These are phyloP conservation scores for Melanophora roralis DNA, from an alignment of 2,888 invertebrate genomes.

Conservation along the genomic window DNA sequence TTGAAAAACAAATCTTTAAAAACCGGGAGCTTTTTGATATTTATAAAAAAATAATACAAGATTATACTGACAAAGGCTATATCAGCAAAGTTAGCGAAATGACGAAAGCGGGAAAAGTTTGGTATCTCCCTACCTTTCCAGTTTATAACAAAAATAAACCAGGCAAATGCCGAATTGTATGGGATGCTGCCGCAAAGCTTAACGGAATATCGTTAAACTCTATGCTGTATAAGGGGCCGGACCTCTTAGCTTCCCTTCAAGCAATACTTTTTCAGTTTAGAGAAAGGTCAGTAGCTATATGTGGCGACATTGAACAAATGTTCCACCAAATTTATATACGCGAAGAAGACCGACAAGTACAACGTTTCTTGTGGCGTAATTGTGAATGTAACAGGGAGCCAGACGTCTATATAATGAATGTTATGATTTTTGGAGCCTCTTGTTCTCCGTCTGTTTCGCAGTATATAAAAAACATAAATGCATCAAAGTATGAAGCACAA, in stretches of 20 bases:
- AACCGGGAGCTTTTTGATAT: slow-evolving; percentile 4
- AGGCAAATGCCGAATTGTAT: no score
- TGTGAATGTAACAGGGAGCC: slow-evolving; percentile 15
- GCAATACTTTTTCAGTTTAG: slow-evolving; percentile 72
- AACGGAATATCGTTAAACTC: slow-evolving; percentile 67
- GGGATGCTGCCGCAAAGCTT: slow-evolving; percentile 62
- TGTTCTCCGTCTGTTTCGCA: slow-evolving; percentile 33
- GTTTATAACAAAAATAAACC: slow-evolving; percentile 66
- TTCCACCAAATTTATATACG: no score
- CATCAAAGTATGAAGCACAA: slow-evolving; percentile 20
- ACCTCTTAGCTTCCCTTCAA: slow-evolving; percentile 68
- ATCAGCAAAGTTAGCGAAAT: slow-evolving; percentile 54
- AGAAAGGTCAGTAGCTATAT: slow-evolving; percentile 66
- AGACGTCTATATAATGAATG: slow-evolving; percentile 34
- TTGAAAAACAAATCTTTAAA: slow-evolving; percentile 4
- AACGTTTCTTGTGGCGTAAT: slow-evolving; percentile 37
- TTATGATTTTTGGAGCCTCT: slow-evolving; percentile 45
- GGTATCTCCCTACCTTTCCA: slow-evolving; percentile 66
- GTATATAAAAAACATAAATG: slow-evolving; percentile 43
- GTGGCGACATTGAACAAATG: slow-evolving; percentile 45
- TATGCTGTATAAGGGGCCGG: slow-evolving; percentile 68
- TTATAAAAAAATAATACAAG: slow-evolving; percentile 32
- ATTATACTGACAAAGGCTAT: slow-evolving; percentile 61
- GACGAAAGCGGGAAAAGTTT: slow-evolving; percentile 35
- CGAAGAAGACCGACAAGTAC: slow-evolving; percentile 36